A percentile compares a stretch with the other conserved stretches of the same genome.
Conservation (phyloP, 2,797 vertebrate species). For the Mus spretus region DNA sequence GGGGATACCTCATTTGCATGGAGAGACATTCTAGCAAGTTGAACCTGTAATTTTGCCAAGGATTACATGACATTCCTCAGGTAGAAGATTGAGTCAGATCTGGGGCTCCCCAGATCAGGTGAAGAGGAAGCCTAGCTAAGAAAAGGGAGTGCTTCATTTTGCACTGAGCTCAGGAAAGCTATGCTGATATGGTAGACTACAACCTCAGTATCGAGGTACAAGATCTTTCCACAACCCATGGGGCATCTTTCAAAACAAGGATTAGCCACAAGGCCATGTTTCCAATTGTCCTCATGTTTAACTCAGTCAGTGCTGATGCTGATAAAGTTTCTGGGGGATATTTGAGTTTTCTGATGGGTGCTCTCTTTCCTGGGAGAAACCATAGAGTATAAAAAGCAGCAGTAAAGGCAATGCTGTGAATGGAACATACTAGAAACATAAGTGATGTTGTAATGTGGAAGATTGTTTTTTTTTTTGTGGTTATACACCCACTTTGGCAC, state of each 20-base stretch:
- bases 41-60: background rate
- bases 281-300: background rate
- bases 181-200: background rate
- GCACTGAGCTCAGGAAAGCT: background rate
- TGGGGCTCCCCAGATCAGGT: background rate
- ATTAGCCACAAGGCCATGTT: background rate
- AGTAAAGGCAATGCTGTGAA: background rate
- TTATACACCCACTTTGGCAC: background rate
- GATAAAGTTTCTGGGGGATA: background rate
- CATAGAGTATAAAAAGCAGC: background rate
- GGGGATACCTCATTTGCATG: background rate
- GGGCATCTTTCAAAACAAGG: slow-evolving; percentile 17
- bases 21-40: background rate
- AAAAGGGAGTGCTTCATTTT: background rate
- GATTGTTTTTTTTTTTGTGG: background rate
- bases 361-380: slow-evolving; percentile 14
- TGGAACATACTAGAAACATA: background rate
- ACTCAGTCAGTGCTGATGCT: background rate
- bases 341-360: slow-evolving; percentile 20
- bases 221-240: background rate
- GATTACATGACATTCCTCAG: background rate
- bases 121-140: background rate
- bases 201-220: background rate
- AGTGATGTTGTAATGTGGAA: background rate
- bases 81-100: background rate